Evolutionary conservation across 2,113 vertebrate genomes (phyloP).

Genomic region (Fukomys damarensis): DNA sequence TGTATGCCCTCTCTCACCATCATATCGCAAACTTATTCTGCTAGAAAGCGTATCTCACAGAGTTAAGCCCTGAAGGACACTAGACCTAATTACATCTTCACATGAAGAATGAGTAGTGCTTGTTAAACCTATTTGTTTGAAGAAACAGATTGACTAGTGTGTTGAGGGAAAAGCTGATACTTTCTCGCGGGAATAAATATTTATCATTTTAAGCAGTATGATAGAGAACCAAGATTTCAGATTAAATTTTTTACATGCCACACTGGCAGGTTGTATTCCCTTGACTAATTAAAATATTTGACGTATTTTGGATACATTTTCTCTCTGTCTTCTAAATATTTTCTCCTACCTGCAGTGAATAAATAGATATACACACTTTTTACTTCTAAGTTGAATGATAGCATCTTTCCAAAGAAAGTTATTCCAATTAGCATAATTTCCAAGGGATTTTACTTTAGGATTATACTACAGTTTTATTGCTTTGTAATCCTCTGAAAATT

Average conservation of each 20-base stretch:
- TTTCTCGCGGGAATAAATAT: background rate
- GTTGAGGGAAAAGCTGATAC: background rate
- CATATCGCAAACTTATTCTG: background rate
- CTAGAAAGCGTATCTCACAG: background rate
- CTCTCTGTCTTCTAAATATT: slow-evolving; percentile 37
- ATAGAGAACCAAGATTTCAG: slow-evolving; percentile 8
- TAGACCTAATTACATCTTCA: background rate
- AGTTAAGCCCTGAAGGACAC: background rate
- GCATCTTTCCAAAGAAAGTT: background rate
- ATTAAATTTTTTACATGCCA: background rate
- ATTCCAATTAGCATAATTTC: slow-evolving; percentile 30
- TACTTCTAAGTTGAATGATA: slow-evolving; percentile 9
- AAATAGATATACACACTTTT: slow-evolving; percentile 31
- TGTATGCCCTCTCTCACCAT: background rate
- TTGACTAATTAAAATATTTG: slow-evolving; percentile 53
- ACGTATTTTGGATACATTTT: slow-evolving; percentile 18
- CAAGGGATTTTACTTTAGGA: slow-evolving; percentile 9
- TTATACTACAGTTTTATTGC: background rate
- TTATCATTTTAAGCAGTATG: background rate
- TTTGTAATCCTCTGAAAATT: background rate
- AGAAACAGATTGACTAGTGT: slow-evolving; percentile 2
- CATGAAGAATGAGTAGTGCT: background rate
- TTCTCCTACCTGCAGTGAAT: background rate
- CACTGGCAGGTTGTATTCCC: background rate
- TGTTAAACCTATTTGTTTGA: background rate